These are phyloP conservation scores for Salvator merianae DNA, from an alignment of 2,113 vertebrate species.

Conservation along the genomic window DNA sequence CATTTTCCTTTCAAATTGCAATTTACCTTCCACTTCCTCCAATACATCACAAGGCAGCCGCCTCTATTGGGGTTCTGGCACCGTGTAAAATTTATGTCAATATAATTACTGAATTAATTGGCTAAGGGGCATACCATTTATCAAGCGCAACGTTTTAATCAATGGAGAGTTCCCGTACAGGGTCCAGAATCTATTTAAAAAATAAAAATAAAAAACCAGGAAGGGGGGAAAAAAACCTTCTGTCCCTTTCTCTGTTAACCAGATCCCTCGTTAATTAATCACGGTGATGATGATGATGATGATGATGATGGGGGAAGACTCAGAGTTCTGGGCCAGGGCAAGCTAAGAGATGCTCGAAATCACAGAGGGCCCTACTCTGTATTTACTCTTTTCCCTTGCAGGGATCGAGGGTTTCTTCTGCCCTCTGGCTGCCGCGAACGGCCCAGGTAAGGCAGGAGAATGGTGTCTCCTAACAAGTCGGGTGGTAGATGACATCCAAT, in stretches of 20 bases:
- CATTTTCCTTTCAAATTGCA: neutral
- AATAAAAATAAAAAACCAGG: too few species aligned
- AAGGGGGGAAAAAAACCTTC: too few species aligned
- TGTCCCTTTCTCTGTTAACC: too few species aligned
- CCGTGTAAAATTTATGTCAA: neutral
- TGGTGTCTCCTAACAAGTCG: conserved; percentile 41
- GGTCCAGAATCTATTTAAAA: too few species aligned
- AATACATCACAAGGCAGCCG: neutral
- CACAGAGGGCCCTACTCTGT: too few species aligned
- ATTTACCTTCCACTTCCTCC: neutral
- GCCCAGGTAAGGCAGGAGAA: conserved; percentile 8
- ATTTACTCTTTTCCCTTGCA: neutral
- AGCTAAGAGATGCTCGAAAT: too few species aligned
- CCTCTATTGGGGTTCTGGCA: neutral
- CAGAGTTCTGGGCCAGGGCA: too few species aligned
- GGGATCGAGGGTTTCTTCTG: neutral
- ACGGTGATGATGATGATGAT: too few species aligned
- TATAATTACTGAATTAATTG: neutral
- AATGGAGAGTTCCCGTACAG: neutral
- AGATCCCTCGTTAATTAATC: too few species aligned
- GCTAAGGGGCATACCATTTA: neutral
- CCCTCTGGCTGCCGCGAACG: conserved; percentile 19
- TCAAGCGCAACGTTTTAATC: neutral
- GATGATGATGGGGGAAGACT: too few species aligned
- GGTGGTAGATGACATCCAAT: conserved; percentile 68